Evolutionary conservation across 2,113 vertebrate genomes (phyloP).

Genomic region (Sciurus niger): DNA sequence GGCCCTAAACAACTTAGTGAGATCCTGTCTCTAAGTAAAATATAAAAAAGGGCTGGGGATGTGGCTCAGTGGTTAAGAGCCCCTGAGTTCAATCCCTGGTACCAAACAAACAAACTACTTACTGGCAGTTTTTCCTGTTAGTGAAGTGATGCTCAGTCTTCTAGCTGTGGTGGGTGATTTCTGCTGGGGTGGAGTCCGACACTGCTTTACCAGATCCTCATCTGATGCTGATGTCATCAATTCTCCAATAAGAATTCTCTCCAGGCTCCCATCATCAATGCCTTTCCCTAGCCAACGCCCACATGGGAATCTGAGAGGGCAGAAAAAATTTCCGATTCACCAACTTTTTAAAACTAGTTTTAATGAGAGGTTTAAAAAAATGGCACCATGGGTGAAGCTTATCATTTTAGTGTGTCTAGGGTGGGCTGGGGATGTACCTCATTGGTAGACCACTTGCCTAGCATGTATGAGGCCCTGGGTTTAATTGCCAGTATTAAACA

Average conservation of each 20-base stretch:
- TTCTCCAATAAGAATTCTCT: constrained; percentile 96
- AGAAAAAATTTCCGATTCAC: not conserved
- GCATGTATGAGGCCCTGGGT: not conserved
- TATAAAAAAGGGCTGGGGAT: too few relatives aligned
- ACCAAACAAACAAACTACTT: constrained; percentile 73
- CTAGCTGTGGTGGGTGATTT: constrained; percentile 92
- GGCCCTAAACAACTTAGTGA: too few relatives aligned
- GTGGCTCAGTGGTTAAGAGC: too few relatives aligned
- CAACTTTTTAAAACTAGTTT: not conserved
- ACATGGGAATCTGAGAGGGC: constrained; percentile 92
- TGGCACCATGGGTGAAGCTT: not conserved
- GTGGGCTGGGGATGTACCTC: not conserved
- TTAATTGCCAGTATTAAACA: not conserved
- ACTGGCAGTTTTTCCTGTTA: constrained; percentile 92
- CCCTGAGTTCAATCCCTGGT: too few relatives aligned
- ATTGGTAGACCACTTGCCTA: not conserved
- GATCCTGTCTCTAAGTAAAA: too few relatives aligned
- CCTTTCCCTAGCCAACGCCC: constrained; percentile 96
- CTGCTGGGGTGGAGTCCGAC: constrained; percentile 94
- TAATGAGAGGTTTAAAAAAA: not conserved
- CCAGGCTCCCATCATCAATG: constrained; percentile 95
- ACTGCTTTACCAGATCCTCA: constrained; percentile 92
- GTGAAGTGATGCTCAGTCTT: constrained; percentile 92
- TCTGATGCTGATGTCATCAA: constrained; percentile 88
- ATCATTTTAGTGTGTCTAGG: not conserved